Base-by-base conservation (phyloP, 1,140 invertebrate genomes). In the Euglossa dilemma region DNA sequence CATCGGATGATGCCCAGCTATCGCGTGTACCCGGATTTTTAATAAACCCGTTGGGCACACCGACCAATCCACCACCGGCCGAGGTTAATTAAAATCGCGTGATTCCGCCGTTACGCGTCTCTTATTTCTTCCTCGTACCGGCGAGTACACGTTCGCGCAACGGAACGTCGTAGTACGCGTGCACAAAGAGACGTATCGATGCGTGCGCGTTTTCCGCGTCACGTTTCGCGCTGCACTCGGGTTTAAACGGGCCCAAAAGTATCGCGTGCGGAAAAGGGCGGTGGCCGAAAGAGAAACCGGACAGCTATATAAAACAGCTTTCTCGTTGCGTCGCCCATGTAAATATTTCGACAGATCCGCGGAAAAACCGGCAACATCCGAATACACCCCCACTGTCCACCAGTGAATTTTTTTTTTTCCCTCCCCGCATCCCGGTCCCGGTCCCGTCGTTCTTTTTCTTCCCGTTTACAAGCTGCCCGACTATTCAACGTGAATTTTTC, bases 401-500 rank as follows among this genome's bases (percentile, higher is more conserved):
- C 61, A 47, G 18, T 25, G 23, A 18, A 23, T 61, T 23, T 54
- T 25, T 54, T 64, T 28, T 25, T n/a, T 45, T 75, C 6, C n/a
- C 25, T 7, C n/a, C 47, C n/a, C 23, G n/a, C n/a, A n/a, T n/a
- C n/a, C n/a, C n/a, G n/a, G n/a, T n/a, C n/a, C n/a, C n/a, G n/a
- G n/a, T n/a, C 6, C 36, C 36, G 1, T 4, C 7, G 2, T 11
- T 9, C 11, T n/a, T 23, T 20, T 73, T 16, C 45, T 52, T 43
- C 70, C 28, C 64, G 56, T 78, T 70, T 50, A 66, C 74, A 70
- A 83, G 72, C 70, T 56, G 56, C 23, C 74, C 56, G 18, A 70
- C 80, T 74, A 77, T 77, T 69, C 80, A 63, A 64, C 66, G 69
- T 52, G 80, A 82, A 82, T 83, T 83, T 83, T 83, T 78, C 56